Base-by-base conservation (phyloP, 92 coral and sea anemone species). In the Blastomussa wellsi region DNA sequence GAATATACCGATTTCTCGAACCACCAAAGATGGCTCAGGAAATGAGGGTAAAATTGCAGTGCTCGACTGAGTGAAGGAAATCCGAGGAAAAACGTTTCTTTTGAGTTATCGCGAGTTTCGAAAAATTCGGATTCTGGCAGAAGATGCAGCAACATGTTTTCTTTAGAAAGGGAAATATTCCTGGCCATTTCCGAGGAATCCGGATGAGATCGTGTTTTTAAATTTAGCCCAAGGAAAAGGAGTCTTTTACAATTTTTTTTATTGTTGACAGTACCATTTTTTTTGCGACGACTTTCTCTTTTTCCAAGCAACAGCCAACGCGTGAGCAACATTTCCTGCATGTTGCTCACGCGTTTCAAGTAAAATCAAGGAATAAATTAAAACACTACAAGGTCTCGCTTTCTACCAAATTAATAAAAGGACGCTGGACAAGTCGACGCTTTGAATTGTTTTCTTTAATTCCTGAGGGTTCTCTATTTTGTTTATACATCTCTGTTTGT, bases 261-360 rank as follows among this genome's bases (percentile, higher is more conserved):
- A 28, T 51, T 74, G 60, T 74, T 74, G 62, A 60, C 67, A 60
- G 10, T n/a, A 28, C 67, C 28, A 57, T 57, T 60, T 60, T 60
- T 60, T 60, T 24, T 24, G 33, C 24, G 35, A 62, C 68, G 33
- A 62, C 11, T 62, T 62, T 28, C 68, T 2, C 11, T 62, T 2
- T 62, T 8, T 62, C 33, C 10, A 9, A 8, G 68, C 17, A 62
- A 62, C 35, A 28, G 32, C 68, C 68, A 62, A 44, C 12, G 49
- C 11, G 49, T 41, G 3, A 7, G 44, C 44, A 41, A 7, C 44
- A n/a, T n/a, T n/a, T n/a, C n/a, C n/a, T n/a, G n/a, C 44, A 7
- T 41, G 44, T 44, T 44, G 65, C 65, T 24, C 65, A 29, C 31
- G 17, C 5, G 32, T n/a, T 4, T n/a, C 66, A n/a, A 12, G 65